A percentile compares a stretch with the other conserved stretches of the same genome.
These are phyloP conservation scores for Agonum fuliginosum DNA, from an alignment of 2,888 invertebrate species.

Conservation along the genomic window DNA sequence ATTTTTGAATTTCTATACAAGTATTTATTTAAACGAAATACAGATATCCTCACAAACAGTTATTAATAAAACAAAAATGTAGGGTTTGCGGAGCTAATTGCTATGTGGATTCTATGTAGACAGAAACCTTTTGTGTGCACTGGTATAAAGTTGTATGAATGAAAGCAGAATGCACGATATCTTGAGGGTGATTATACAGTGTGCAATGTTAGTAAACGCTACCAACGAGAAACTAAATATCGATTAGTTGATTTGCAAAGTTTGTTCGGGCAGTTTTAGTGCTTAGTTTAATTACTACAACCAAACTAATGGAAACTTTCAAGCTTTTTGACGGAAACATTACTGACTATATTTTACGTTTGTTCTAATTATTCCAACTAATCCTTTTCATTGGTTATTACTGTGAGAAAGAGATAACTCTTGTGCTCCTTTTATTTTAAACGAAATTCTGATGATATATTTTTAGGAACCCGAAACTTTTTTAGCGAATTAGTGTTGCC, in stretches of 20 bases:
- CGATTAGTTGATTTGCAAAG: conserved; percentile 30
- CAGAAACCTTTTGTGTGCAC: too few relatives aligned
- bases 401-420: too few relatives aligned
- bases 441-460: too few relatives aligned
- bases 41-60: too few relatives aligned
- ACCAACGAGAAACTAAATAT: conserved; percentile 23
- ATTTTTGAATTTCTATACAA: too few relatives aligned
- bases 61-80: too few relatives aligned
- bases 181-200: not conserved
- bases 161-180: not conserved
- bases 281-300: conserved; percentile 23
- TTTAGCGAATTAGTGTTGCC: too few relatives aligned
- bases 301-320: conserved; percentile 16
- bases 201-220: conserved; percentile 9
- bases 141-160: conserved; percentile 5
- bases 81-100: too few relatives aligned
- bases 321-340: not conserved
- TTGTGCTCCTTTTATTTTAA: too few relatives aligned
- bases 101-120: not conserved
- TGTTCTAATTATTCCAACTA: conserved; percentile 11
- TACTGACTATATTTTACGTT: not conserved
- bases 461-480: too few relatives aligned
- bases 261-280: conserved; percentile 16
- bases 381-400: too few relatives aligned
- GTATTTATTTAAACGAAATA: too few relatives aligned